Conservation (phyloP, 2,113 vertebrate genomes). For the Gambusia affinis region DNA sequence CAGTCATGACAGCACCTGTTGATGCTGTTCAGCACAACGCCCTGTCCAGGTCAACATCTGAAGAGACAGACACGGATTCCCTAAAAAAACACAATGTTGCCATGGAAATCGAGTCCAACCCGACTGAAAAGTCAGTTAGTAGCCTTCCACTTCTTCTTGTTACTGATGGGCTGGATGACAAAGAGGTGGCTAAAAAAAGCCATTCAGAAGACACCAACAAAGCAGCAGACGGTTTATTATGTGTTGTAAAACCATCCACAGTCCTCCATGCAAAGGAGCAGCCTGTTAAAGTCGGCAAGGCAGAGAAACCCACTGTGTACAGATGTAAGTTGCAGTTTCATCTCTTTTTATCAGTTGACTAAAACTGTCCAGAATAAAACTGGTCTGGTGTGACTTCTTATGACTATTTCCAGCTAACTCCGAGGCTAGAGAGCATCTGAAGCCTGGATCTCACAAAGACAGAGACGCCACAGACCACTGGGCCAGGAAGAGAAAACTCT, state of each 20-base stretch:
- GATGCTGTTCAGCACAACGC: slow-evolving; percentile 64
- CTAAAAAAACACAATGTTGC: slow-evolving; percentile 33
- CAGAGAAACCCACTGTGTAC: slow-evolving; percentile 12
- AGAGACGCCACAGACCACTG: slow-evolving; percentile 83
- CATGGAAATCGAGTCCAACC: not conserved
- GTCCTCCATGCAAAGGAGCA: slow-evolving; percentile 15
- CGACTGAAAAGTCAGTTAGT: slow-evolving; percentile 20
- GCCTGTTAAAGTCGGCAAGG: slow-evolving; percentile 26
- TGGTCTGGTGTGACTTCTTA: not conserved
- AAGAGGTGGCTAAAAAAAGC: not conserved
- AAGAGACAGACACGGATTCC: slow-evolving; percentile 40
- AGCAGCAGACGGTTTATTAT: not conserved
- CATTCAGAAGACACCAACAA: not conserved
- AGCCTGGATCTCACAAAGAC: slow-evolving; percentile 71
- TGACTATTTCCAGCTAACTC: slow-evolving; percentile 45
- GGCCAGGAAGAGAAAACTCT: slow-evolving; percentile 86
- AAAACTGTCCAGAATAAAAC: not conserved
- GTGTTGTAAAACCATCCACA: not conserved
- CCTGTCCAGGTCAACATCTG: slow-evolving; percentile 53
- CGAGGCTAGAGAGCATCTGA: slow-evolving; percentile 77
- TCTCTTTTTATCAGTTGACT: not conserved
- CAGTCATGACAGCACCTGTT: slow-evolving; percentile 64
- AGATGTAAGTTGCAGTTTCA: slow-evolving; percentile 63
- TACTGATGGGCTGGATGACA: slow-evolving; percentile 4
- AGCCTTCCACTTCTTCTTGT: slow-evolving; percentile 35